Conservation (phyloP, 1,140 invertebrate species). For the Euwallacea similis region DNA sequence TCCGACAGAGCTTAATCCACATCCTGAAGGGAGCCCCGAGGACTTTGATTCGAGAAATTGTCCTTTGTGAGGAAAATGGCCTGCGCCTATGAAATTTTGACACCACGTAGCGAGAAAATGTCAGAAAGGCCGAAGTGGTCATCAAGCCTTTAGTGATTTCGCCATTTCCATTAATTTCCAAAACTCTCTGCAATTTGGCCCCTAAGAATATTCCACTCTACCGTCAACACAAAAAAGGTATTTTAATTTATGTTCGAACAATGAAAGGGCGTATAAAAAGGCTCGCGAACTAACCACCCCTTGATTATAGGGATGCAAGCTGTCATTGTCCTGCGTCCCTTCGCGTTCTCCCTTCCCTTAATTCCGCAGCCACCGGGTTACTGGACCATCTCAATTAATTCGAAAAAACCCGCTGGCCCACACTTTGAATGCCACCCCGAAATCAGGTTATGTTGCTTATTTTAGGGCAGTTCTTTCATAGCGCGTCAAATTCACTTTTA, state of each 20-base stretch:
- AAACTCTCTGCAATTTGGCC: too few species aligned
- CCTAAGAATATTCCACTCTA: too few species aligned
- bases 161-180: too few species aligned
- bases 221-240: constrained; percentile 4
- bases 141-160: too few species aligned
- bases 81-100: too few species aligned
- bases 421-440: constrained; percentile 26
- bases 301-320: constrained; percentile 27
- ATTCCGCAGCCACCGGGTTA: constrained; percentile 27
- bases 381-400: constrained; percentile 37
- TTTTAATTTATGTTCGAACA: constrained; percentile 32
- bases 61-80: too few species aligned
- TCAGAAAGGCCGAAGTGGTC: too few species aligned
- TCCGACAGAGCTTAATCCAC: too few species aligned
- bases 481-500: constrained; percentile 20
- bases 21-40: too few species aligned
- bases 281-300: constrained; percentile 27
- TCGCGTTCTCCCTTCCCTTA: constrained; percentile 19
- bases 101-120: too few species aligned
- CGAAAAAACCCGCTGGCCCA: constrained; percentile 34
- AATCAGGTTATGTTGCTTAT: constrained; percentile 35
- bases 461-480: constrained; percentile 33
- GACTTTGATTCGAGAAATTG: too few species aligned
- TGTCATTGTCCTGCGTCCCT: constrained; percentile 28
- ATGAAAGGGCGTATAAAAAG: constrained; percentile 22